Conservation (phyloP, 1,140 invertebrate species). For the Monomorium pharaonis region DNA sequence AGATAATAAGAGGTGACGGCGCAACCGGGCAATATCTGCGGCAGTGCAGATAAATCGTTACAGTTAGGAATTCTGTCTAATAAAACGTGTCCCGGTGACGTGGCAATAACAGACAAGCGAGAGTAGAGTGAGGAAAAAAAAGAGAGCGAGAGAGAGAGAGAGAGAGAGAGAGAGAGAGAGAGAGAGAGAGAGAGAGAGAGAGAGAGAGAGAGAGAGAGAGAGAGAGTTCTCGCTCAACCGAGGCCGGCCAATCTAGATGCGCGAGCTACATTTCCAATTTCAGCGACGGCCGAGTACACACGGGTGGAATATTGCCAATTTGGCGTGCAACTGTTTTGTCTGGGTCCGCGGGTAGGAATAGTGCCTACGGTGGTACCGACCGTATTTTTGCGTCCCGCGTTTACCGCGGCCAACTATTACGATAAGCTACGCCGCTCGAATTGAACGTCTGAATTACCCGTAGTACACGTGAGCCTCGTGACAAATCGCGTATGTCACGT, state of each 20-base stretch:
- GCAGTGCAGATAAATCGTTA: conserved; percentile 59
- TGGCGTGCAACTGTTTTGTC: conserved; percentile 59
- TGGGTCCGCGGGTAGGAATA: conserved; percentile 46
- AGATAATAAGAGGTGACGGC: conserved; percentile 62
- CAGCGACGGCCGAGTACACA: conserved; percentile 67
- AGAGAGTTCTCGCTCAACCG: conserved; percentile 55
- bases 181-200: too few species aligned
- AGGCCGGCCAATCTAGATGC: conserved; percentile 65
- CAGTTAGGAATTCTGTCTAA: conserved; percentile 71
- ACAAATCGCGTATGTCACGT: conserved; percentile 24
- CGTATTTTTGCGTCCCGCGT: conserved; percentile 51
- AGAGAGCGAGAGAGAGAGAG: background rate
- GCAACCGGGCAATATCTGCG: conserved; percentile 46
- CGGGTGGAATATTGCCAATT: conserved; percentile 58
- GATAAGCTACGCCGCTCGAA: conserved; percentile 52
- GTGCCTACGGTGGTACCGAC: conserved; percentile 17
- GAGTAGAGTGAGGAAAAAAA: background rate
- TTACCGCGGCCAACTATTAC: conserved; percentile 51
- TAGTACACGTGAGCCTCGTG: conserved; percentile 19
- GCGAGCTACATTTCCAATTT: conserved; percentile 70
- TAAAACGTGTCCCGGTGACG: conserved; percentile 64
- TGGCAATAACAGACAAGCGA: conserved; percentile 67
- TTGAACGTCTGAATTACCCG: conserved; percentile 38
- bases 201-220: conserved; percentile 12
- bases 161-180: background rate